Evolutionary conservation across 2,797 vertebrate genomes (phyloP), one percentile per base, ranked within the genome.

Genomic region (Eidolon dupreanum): DNA sequence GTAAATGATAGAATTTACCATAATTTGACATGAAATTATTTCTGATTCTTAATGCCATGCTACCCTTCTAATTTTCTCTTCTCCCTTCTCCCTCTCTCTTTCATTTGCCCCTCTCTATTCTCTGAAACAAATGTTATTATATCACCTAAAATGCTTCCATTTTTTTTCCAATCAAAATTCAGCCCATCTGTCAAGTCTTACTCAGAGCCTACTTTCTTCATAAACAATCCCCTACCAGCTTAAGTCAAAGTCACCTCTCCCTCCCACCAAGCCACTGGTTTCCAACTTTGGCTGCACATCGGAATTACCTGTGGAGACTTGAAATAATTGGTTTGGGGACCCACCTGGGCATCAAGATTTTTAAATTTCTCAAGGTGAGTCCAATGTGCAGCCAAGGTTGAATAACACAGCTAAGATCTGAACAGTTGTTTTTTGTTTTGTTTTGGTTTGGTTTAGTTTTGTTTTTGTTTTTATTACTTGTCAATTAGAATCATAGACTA

Each of bases 241-340:
- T 26, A 71, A 63, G 46, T 82, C 55, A 85, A 85, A 92, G 82
- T 96, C 96, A 95, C 85, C 66, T 85, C 82, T 79, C 73, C 68
- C 70, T 90, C 88, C 82, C 0, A 0, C 73, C 55, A 91, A 31
- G 75, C 24, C 95, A 87, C 74, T 63, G 61, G 51, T 94, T 93
- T 91, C 94, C 28, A 46, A 53, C n/a, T 22, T 86, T 83, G 91
- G 91, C 78, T 88, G 57, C 31, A n/a, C 57, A 41, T 85, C 0
- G 28, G 66, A 91, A 59, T 93, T 79, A 83, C 93, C 91, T 93
- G 78, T 70, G 73, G 88, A 97, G 90, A 96, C 38, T 33, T 66
- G 82, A 74, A 74, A 75, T 93, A 94, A 96, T 91, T 96, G 90
- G 82, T 55, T 70, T 96, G 82, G 53, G 43, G 36, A 96, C 17